Conservation (phyloP, 2,113 vertebrate genomes). For the Pollachius pollachius region DNA sequence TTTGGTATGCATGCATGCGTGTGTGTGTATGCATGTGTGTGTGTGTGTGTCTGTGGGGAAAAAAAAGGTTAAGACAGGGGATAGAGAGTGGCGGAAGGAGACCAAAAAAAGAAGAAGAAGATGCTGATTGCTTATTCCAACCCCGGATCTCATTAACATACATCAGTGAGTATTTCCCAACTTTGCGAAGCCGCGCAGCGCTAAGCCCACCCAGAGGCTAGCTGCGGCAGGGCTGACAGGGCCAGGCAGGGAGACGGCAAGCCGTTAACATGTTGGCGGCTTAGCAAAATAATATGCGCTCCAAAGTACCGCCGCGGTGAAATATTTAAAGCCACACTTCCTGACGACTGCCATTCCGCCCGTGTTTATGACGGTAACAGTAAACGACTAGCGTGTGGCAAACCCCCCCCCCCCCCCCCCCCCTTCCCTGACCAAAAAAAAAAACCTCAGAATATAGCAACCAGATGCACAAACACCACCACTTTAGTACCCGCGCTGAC, state of each 20-base stretch:
- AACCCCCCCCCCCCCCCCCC: neutral
- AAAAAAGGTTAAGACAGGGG: neutral
- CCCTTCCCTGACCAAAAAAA: slow-evolving; percentile 10
- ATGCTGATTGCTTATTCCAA: slow-evolving; percentile 58
- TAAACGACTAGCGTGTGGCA: slow-evolving; percentile 58
- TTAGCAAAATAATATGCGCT: slow-evolving; percentile 73
- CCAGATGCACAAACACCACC: slow-evolving; percentile 62
- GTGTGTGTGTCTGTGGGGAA: too few relatives aligned
- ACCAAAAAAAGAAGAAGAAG: slow-evolving; percentile 17
- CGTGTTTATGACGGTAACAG: slow-evolving; percentile 69
- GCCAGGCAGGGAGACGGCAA: slow-evolving; percentile 57
- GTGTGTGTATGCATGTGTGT: too few relatives aligned
- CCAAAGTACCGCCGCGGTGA: slow-evolving; percentile 67
- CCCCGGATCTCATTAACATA: slow-evolving; percentile 75
- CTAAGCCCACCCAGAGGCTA: slow-evolving; percentile 78
- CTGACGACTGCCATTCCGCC: slow-evolving; percentile 65
- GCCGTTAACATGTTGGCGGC: slow-evolving; percentile 74
- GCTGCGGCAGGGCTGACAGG: slow-evolving; percentile 68
- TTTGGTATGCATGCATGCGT: too few relatives aligned
- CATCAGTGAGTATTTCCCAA: slow-evolving; percentile 74
- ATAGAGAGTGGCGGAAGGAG: slow-evolving; percentile 3
- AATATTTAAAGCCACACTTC: slow-evolving; percentile 71
- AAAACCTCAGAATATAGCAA: slow-evolving; percentile 36
- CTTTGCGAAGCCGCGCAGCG: slow-evolving; percentile 64
- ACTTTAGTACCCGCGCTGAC: slow-evolving; percentile 57